Conservation (phyloP, 2,888 invertebrate species). For the Agrilus mali region DNA sequence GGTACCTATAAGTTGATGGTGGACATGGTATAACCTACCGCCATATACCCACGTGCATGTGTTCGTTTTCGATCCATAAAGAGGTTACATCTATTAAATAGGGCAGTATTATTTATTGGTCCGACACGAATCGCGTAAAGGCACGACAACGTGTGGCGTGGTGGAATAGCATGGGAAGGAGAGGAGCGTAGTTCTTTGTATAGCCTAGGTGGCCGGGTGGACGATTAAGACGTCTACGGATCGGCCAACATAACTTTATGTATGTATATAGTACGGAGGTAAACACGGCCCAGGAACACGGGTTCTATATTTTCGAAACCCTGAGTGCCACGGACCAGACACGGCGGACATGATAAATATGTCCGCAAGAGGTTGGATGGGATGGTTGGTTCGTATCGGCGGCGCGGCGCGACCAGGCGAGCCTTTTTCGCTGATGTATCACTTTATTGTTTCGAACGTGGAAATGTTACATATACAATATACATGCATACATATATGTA, state of each 20-base stretch:
- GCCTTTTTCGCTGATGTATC: too few species aligned
- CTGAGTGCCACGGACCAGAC: conserved; percentile 18
- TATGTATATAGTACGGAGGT: conserved; percentile 24
- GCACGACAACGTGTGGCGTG: too few species aligned
- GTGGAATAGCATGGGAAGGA: not conserved
- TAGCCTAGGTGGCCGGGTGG: conserved; percentile 24
- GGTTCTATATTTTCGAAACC: conserved; percentile 24
- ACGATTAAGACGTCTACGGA: conserved; percentile 29
- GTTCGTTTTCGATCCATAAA: too few species aligned
- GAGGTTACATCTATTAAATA: too few species aligned
- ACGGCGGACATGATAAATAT: conserved; percentile 25
- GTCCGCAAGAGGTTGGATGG: conserved; percentile 14
- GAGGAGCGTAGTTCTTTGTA: conserved; percentile 3
- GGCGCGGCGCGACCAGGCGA: too few species aligned
- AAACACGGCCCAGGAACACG: conserved; percentile 27
- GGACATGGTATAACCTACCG: too few species aligned
- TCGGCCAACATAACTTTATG: conserved; percentile 20
- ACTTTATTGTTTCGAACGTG: too few species aligned
- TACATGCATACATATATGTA: conserved; percentile 1
- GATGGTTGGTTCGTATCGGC: too few species aligned
- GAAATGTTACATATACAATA: not conserved
- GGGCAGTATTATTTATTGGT: too few species aligned
- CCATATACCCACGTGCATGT: too few species aligned
- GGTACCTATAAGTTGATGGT: too few species aligned
- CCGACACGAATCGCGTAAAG: too few species aligned